phyloP scores from a whole-genome alignment of 1,140 invertebrate species.

The Tetramorium simillimum region DNA sequence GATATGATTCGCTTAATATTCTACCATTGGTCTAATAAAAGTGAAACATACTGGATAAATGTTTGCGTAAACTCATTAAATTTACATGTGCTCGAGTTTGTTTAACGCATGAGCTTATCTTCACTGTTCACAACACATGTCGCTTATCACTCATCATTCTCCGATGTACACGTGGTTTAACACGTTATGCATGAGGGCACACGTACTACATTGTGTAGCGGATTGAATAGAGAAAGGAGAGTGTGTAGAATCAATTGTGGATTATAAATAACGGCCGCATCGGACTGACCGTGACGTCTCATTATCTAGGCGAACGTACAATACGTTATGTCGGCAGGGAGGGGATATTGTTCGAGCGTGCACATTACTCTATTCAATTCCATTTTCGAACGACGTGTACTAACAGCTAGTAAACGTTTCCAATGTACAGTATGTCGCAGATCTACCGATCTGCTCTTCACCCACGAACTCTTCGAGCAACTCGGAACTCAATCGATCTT shows the following conservation, averaged over 20 bases:
- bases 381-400: slow-evolving; percentile 34
- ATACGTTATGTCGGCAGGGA: slow-evolving; percentile 2
- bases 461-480: background rate
- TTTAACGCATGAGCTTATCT: slow-evolving; percentile 32
- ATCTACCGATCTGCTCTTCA: background rate
- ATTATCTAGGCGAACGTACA: slow-evolving; percentile 54
- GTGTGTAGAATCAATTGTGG: slow-evolving; percentile 43
- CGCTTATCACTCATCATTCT: slow-evolving; percentile 38
- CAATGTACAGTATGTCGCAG: slow-evolving; percentile 6
- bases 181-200: slow-evolving; percentile 18
- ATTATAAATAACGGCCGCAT: slow-evolving; percentile 55
- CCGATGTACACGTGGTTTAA: slow-evolving; percentile 47
- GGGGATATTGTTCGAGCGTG: slow-evolving; percentile 26
- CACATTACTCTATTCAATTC: slow-evolving; percentile 43
- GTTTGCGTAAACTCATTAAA: slow-evolving; percentile 16
- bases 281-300: slow-evolving; percentile 43
- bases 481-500: background rate
- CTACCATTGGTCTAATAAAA: background rate
- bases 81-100: background rate
- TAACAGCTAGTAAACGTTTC: background rate
- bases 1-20: background rate
- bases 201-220: background rate
- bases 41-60: background rate
- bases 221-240: slow-evolving; percentile 5
- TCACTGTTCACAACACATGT: background rate